Evolutionary conservation across 1,140 invertebrate genomes (phyloP), one percentile per base, ranked within the genome.

Genomic region (Listronotus bonariensis): DNA sequence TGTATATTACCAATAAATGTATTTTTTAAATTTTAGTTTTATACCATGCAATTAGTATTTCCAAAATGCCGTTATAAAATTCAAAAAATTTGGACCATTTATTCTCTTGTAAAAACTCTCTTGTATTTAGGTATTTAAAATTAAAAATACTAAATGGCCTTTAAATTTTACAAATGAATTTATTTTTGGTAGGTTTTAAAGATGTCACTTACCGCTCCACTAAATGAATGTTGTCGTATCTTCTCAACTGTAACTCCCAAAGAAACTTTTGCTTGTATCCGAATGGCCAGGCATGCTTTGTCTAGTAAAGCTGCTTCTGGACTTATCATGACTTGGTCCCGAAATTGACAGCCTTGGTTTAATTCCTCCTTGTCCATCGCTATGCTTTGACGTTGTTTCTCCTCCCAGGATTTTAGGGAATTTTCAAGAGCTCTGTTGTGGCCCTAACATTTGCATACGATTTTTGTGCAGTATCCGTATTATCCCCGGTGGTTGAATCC

Each of bases 401-500:
- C 95, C 74, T 97, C 93, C 95, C 95, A 98, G 0, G 89, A 84
- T 83, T 90, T 89, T 20, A 97, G 80, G 4, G 93, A 93, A 41
- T 89, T 90, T 80, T 98, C 96, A 67, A 98, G 83, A 32, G 89
- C 88, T 70, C 94, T 84, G 77, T 97, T 96, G 48, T 95, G 82
- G 71, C 91, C n/a, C 95, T 5, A 98, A 80, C 90, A 98, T 96
- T 82, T 97, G 95, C 76, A 96, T 95, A 63, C 95, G 84, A 81
- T 98, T 98, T 81, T 98, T 98, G 79, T 98, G 96, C 69, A 96
- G 88, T 57, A 98, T 97, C 43, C 93, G 86, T 70, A 98, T 95
- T 72, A 95, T 93, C 31, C 96, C 96, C 0, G 96, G 95, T 0
- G 93, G 93, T 80, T 98, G 96, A n/a, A 97, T 84, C 96, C 96